phyloP scores from a whole-genome alignment of 92 coral and sea anemone species.

The Epizoanthus illoricatus region DNA sequence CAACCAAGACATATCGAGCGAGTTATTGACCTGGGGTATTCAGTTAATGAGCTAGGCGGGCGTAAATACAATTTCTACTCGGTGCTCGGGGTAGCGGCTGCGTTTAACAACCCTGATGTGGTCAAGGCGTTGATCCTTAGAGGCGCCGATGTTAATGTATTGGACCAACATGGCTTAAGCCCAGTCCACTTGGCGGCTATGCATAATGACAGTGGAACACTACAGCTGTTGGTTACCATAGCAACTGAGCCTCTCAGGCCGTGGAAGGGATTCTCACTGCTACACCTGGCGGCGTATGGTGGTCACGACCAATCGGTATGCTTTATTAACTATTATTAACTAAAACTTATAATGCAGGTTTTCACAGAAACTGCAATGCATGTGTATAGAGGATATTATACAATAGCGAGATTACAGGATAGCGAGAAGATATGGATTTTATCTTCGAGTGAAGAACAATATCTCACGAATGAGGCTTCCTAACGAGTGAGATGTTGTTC shows the following conservation, averaged over 20 bases:
- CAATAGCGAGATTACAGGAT: too few relatives aligned
- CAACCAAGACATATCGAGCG: background rate
- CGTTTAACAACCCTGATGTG: background rate
- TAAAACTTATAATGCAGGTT: too few relatives aligned
- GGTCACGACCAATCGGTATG: constrained; percentile 10
- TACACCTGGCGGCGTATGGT: constrained; percentile 7
- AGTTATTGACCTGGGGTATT: background rate
- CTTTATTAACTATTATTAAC: background rate
- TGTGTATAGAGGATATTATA: too few relatives aligned
- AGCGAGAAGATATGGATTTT: too few relatives aligned
- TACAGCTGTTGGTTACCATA: background rate
- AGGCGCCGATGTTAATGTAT: background rate
- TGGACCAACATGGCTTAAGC: background rate
- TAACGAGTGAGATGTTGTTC: too few relatives aligned
- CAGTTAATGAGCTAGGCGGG: background rate
- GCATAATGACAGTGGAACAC: background rate
- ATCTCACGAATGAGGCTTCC: too few relatives aligned
- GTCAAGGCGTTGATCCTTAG: background rate
- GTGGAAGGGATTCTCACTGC: background rate
- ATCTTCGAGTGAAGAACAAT: too few relatives aligned
- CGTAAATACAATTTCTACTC: background rate
- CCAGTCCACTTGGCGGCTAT: constrained; percentile 3
- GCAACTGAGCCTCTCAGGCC: background rate
- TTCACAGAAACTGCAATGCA: too few relatives aligned
- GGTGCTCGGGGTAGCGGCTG: background rate